phyloP scores from a whole-genome alignment of 2,888 invertebrate genomes.

The Machimus rusticus region DNA sequence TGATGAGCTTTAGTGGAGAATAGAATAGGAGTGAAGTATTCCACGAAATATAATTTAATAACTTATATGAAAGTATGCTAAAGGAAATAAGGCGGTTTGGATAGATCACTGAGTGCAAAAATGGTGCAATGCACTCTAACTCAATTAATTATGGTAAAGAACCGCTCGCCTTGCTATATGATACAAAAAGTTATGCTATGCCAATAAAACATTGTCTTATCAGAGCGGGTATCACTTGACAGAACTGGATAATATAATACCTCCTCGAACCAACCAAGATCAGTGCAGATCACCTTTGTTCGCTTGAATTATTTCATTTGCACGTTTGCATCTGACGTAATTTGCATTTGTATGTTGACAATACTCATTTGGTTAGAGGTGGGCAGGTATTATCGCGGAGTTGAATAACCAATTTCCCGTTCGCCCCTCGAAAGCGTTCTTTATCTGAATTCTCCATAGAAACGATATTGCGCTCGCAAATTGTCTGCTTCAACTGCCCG shows the following conservation, averaged over 20 bases:
- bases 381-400: neutral
- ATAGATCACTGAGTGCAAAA: no score
- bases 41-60: no score
- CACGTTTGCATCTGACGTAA: conserved; percentile 3
- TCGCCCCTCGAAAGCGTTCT: neutral
- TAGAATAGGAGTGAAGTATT: no score
- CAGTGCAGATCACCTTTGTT: neutral
- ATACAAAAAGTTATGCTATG: neutral
- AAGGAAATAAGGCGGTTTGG: no score
- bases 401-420: neutral
- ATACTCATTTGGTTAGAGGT: neutral
- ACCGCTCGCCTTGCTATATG: neutral
- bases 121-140: no score
- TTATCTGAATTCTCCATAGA: neutral
- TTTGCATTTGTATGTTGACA: neutral
- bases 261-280: neutral
- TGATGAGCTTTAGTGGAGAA: no score
- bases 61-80: no score
- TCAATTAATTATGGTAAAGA: neutral
- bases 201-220: neutral
- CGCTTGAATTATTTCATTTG: neutral
- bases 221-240: neutral
- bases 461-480: neutral
- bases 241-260: neutral
- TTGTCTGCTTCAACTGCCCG: neutral